Evolutionary conservation across 1,140 invertebrate species (phyloP), one percentile per base, ranked within the genome.

Genomic region (Apis dorsata): DNA sequence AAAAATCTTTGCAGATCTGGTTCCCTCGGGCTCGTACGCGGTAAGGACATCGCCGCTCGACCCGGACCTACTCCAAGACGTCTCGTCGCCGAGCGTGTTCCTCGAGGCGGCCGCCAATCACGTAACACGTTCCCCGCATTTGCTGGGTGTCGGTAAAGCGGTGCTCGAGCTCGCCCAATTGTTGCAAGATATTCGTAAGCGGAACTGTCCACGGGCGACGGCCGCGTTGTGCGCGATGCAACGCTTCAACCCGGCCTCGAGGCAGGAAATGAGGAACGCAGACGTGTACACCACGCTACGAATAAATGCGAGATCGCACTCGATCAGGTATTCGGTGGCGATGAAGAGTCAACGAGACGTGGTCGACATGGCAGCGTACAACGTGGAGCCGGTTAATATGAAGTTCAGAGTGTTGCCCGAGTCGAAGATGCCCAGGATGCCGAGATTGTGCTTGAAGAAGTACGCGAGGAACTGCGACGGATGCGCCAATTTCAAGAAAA

Each of bases 121-220:
- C 0, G 83, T 91, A 0, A 82, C 90, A 13, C 87, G 90, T 34
- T 93, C 92, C 11, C 93, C 93, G 1, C 89, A 93, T 70, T 57
- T 94, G 0, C 79, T 93, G 0, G 86, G 85, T 17, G 88, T 93
- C 9, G 93, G 93, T 2, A 93, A 92, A 73, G 88, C 91, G 34
- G 89, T 94, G 8, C 66, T 92, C 9, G 88, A 89, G 44, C 77
- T 92, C 10, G 86, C 88, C 0, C 83, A 90, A 19, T 68, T 81
- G 0, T 28, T 93, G 3, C 88, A 81, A 19, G 86, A 88, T 2
- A 10, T 90, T 2, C 90, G 86, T 19, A 85, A 78, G 24, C 82
- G 84, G 34, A 89, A 66, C 12, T 93, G 92, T 70, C 81, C 85
- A 0, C 69, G 70, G 8, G 74, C 10, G 1, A 15, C 21, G 15